Conservation (phyloP, 2,888 invertebrate genomes). For the Heliconius charithonia region DNA sequence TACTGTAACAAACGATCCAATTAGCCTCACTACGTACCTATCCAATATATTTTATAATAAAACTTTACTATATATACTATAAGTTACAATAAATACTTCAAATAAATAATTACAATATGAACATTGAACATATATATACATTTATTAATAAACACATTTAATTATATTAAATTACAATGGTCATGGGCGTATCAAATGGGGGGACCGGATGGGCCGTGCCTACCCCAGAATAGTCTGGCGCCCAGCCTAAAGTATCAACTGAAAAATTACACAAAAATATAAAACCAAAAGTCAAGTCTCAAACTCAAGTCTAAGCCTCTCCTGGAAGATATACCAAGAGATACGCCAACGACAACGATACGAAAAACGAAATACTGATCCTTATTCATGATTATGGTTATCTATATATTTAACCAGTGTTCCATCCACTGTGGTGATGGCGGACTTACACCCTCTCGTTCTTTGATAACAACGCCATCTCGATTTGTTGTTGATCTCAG, state of each 20-base stretch:
- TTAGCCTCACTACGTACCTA: not conserved
- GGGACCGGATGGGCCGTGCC: too few relatives aligned
- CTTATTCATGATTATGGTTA: conserved; percentile 37
- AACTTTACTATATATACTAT: too few relatives aligned
- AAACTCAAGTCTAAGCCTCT: too few relatives aligned
- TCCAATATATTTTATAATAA: not conserved
- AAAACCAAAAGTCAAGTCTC: too few relatives aligned
- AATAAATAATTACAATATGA: not conserved
- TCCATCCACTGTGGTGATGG: conserved; percentile 34
- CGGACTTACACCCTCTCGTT: conserved; percentile 35
- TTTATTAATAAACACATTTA: conserved; percentile 15
- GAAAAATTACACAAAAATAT: too few relatives aligned
- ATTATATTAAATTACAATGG: not conserved
- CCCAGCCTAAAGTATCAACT: too few relatives aligned
- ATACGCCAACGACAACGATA: not conserved
- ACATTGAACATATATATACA: not conserved
- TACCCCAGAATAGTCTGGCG: too few relatives aligned
- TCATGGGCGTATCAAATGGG: too few relatives aligned
- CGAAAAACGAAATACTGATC: not conserved
- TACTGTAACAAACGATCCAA: conserved; percentile 51
- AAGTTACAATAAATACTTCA: not conserved
- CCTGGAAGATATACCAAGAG: too few relatives aligned
- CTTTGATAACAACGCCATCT: conserved; percentile 45
- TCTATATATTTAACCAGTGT: conserved; percentile 30
- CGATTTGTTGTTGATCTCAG: conserved; percentile 24